Base-by-base conservation (phyloP, 2,888 invertebrate genomes). In the Caenorhabditis auriculariae region DNA sequence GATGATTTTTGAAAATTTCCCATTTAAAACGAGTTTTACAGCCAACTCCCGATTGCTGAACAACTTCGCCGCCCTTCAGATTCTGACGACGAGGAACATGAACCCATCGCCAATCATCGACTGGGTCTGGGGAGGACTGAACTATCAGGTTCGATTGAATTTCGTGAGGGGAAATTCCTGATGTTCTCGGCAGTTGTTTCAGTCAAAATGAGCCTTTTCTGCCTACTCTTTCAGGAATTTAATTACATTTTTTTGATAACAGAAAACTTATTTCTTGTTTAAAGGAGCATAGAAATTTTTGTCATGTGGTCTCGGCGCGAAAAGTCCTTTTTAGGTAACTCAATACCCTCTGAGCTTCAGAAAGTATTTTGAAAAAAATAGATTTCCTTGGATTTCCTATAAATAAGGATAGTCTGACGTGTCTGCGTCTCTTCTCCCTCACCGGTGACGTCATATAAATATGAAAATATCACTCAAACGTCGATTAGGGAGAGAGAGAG, bases 41-140 rank as follows among this genome's bases (percentile, higher is more conserved):
- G 77, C 77, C 37, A 67, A 77, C 55, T 69, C 70, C 19, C 65
- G 76, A n/a, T 66, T 77, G 37, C 50, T 79, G 35, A 79, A 79
- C 70, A 79, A 79, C 62, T 79, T 79, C 50, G 79, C 78, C 32
- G 71, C 72, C 35, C 72, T 79, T n/a, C 76, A 78, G 60, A 76
- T 79, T 46, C 57, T 80, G 26, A 79, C 78, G 37, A 79, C 79
- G 15, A 62, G 79, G 21, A 80, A 79, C 65, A 79, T 79, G 79
- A 68, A 67, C 32, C 76, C 78, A 7, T 73, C 73, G 6, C 70
- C 71, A 35, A 73, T 75, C 55, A 72, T 78, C 52, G 79, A 80
- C 52, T 79, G 79, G 79, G 60, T 79, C 43, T 79, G 79, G 79
- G 79, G 79, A 35, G 79, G 79, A 38, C 62, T 79, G 26, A 79